Evolutionary conservation across 2,888 invertebrate genomes (phyloP), one percentile per base, ranked within the genome.

Genomic region (Aleiodes leptofemur): DNA sequence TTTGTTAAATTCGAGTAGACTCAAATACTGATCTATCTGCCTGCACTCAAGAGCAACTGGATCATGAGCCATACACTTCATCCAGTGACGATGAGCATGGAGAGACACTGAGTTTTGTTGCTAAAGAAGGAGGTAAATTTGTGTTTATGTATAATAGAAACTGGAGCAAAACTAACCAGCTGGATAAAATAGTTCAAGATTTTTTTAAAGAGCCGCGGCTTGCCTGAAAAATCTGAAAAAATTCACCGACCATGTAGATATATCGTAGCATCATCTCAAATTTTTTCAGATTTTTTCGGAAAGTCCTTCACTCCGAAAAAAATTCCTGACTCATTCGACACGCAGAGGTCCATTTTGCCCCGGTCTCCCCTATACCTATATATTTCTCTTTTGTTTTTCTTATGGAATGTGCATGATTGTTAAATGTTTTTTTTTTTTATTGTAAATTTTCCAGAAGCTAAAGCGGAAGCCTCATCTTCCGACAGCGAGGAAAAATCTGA

Each of bases 11-110:
- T 66, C 73, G 64, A 81, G 75, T 90, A 93, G 94, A 94, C 91
- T 91, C 93, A 88, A 92, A 91, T 88, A 91, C 92, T 90, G 94
- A 94, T 88, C 91, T 92, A 81, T 92, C 93, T 89, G 92, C 92
- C 85, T 92, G 93, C 91, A 92, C 90, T 77, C 87, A 89, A 77
- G 88, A 87, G 50, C 86, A 86, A 77, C 84, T 84, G 56, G 85
- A 92, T 83, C 79, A 83, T 50, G 81, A 86, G 31, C 77, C 78
- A 64, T 83, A 85, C 69, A 86, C 89, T 71, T 91, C 91, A 76
- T 85, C 88, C 8, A 89, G 87, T 78, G 89, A 89, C 59, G 89
- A 89, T 55, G 89, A 89, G 56, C 88, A 89, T 78, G 80, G 82
- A 64, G 89, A 89, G 77, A 84, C 88, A 13, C 75, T 86, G 51